A percentile compares a stretch with the other conserved stretches of the same genome.
Evolutionary conservation across 92 coral and sea anemone species (phyloP).

Genomic region (Phymanthus crucifer): DNA sequence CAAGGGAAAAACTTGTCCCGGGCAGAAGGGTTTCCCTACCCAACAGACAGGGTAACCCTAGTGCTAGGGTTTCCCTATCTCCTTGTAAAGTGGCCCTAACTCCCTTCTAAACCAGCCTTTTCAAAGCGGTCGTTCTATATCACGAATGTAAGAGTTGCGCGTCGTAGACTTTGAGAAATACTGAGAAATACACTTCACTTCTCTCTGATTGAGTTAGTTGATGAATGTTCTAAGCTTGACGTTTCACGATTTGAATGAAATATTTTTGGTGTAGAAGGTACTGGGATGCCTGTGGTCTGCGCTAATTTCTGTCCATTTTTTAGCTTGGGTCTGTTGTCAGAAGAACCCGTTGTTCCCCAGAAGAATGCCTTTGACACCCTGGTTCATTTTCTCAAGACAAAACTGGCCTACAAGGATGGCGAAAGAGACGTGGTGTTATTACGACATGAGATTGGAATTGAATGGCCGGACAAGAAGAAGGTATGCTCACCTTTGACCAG

Average conservation of each 20-base stretch:
- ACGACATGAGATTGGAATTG: slow-evolving; percentile 84
- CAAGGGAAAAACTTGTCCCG: neutral
- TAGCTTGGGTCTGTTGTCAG: slow-evolving; percentile 89
- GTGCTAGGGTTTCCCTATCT: too few species aligned
- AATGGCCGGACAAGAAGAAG: slow-evolving; percentile 78
- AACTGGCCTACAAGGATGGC: slow-evolving; percentile 73
- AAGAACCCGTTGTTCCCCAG: slow-evolving; percentile 80
- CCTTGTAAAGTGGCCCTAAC: too few species aligned
- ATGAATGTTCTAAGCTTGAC: neutral
- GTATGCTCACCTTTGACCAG: slow-evolving; percentile 26
- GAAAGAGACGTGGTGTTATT: slow-evolving; percentile 88
- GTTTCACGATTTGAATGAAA: neutral
- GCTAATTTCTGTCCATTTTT: neutral
- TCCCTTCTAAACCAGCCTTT: too few species aligned
- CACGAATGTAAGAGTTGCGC: too few species aligned
- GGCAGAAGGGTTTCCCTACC: too few species aligned
- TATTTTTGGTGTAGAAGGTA: neutral
- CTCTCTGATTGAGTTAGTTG: too few species aligned
- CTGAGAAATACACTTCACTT: too few species aligned
- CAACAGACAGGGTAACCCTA: too few species aligned
- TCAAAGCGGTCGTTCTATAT: too few species aligned
- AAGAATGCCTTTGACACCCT: slow-evolving; percentile 80
- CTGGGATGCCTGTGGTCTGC: neutral
- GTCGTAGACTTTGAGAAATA: too few species aligned
- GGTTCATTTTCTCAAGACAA: slow-evolving; percentile 59